Evolutionary conservation across 2,113 vertebrate genomes (phyloP), one percentile per base, ranked within the genome.

Genomic region (Egretta garzetta): DNA sequence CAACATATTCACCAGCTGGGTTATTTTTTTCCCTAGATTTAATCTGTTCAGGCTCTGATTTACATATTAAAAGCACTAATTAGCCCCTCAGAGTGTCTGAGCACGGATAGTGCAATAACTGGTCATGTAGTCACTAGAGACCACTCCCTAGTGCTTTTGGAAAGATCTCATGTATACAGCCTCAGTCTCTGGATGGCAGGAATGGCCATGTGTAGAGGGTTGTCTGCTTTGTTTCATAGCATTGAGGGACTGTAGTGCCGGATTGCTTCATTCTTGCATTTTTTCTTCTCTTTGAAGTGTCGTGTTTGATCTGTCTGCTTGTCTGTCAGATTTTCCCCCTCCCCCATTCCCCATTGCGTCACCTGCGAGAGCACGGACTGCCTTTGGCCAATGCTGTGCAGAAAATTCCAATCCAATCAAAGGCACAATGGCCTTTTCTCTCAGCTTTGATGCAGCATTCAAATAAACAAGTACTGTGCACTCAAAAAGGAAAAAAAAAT

Each of bases 61-160:
- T 99, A 98, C 99, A 99, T 99, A 99, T 99, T 99, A 99, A 98
- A 99, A 99, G 99, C 99, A 99, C 99, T 99, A 99, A 99, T 99
- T 99, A 99, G 99, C 99, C 99, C 99, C 99, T 99, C 98, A 97
- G 99, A 99, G 99, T 98, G 98, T 98, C 98, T 97, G 98, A 98
- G 99, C 98, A 98, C 98, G 98, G 90, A 98, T 98, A 98, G 98
- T 97, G 98, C 98, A 98, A 98, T 98, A 97, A 98, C 98, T 98
- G 98, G 99, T 99, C 98, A 98, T 98, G 98, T 98, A 96, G 97
- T 98, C 98, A 97, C 98, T 43, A 92, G 98, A 98, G 98, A 97
- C 93, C 84, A 77, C 91, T 97, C 98, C 98, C 96, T 89, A 93
- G 80, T 33, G 98, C 92, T 96, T 98, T 92, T 93, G 98, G 96